Percentiles rank a stretch among this genome's conserved stretches.
Conservation (phyloP, 2,113 vertebrate species). For the Peromyscus maniculatus region DNA sequence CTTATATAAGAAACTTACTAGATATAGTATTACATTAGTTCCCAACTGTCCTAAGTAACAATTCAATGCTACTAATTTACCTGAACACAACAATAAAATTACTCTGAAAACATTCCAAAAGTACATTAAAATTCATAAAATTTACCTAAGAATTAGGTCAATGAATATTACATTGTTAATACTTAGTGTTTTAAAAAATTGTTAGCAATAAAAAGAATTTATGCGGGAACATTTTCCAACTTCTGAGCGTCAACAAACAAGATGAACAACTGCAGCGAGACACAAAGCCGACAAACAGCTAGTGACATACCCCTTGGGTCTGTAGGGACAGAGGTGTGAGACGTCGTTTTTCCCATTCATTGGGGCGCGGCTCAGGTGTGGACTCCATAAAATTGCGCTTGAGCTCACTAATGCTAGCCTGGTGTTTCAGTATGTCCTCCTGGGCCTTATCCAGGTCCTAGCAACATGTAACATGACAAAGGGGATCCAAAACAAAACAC, state of each 20-base stretch:
- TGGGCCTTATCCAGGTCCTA: conserved; percentile 99
- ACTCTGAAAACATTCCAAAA: conserved; percentile 63
- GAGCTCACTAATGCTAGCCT: conserved; percentile 99
- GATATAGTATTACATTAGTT: neutral
- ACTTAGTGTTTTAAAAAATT: conserved; percentile 83
- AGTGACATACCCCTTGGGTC: conserved; percentile 96
- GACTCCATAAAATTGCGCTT: conserved; percentile 99
- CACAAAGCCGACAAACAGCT: conserved; percentile 76
- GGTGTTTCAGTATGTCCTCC: conserved; percentile 99
- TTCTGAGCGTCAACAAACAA: conserved; percentile 56
- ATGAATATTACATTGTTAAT: conserved; percentile 81
- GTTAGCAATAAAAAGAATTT: conserved; percentile 64
- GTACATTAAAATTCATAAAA: conserved; percentile 52
- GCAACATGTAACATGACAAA: conserved; percentile 86
- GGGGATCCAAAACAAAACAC: conserved; percentile 84
- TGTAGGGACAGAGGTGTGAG: conserved; percentile 94
- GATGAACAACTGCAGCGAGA: conserved; percentile 61
- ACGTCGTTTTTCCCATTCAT: conserved; percentile 99
- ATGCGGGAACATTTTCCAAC: conserved; percentile 53
- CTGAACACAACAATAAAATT: neutral
- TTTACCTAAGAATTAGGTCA: conserved; percentile 54
- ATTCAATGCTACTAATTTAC: conserved; percentile 22
- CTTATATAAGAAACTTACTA: neutral
- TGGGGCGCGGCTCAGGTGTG: conserved; percentile 96
- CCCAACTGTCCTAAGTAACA: neutral